phyloP scores from a whole-genome alignment of 2,888 invertebrate genomes.

The Octodonta nipae region DNA sequence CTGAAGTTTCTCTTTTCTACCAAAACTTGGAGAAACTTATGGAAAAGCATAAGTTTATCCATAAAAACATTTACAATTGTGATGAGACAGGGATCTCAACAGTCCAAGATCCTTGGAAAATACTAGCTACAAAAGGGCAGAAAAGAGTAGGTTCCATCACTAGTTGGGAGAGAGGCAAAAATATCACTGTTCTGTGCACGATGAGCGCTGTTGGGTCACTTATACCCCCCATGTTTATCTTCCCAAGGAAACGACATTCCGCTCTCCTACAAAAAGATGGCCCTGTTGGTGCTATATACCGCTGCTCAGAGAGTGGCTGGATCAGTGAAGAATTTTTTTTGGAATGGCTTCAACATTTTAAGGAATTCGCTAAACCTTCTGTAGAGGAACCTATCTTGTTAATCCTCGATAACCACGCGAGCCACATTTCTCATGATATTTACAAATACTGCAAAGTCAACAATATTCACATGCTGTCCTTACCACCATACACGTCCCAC shows the following conservation, averaged over 20 bases:
- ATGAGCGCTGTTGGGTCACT: slow-evolving; percentile 31
- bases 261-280: slow-evolving; percentile 30
- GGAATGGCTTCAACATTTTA: slow-evolving; percentile 18
- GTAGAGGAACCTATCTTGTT: slow-evolving; percentile 19
- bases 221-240: slow-evolving; percentile 37
- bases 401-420: slow-evolving; percentile 24
- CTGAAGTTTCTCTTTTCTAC: slow-evolving; percentile 8
- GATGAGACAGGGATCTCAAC: slow-evolving; percentile 32
- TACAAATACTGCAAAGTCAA: slow-evolving; percentile 19
- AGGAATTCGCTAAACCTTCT: slow-evolving; percentile 14
- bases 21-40: slow-evolving; percentile 8
- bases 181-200: slow-evolving; percentile 32
- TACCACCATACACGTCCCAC: slow-evolving; percentile 17
- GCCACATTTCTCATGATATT: slow-evolving; percentile 19
- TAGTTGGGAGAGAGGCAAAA: slow-evolving; percentile 30
- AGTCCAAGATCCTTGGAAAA: slow-evolving; percentile 30
- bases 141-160: slow-evolving; percentile 32
- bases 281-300: slow-evolving; percentile 26
- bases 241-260: slow-evolving; percentile 31
- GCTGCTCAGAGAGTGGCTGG: slow-evolving; percentile 18
- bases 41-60: slow-evolving; percentile 8
- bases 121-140: slow-evolving; percentile 30
- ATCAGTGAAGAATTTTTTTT: slow-evolving; percentile 19
- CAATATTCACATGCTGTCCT: slow-evolving; percentile 13
- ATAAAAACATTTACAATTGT: slow-evolving; percentile 21